Base-by-base conservation (phyloP, 2,888 invertebrate species). In the Spialia ferax region DNA sequence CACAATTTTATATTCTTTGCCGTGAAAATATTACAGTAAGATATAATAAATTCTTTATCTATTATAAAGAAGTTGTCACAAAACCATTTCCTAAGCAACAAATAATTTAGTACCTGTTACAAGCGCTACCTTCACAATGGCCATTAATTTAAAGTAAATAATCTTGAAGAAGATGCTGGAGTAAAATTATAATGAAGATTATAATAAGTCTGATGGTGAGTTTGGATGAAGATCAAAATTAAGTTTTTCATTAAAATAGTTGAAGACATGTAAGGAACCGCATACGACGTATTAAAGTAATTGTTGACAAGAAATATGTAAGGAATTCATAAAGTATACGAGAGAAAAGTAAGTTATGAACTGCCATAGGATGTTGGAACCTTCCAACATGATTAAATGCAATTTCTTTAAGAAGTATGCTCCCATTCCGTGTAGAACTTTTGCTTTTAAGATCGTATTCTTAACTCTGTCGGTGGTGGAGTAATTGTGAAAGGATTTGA, bases 321-420 rank as follows among this genome's bases (percentile, higher is more conserved):
- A 54, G 6, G 83, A 89, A 88, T 89, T 91, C 83, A 52, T 52
- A 52, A 52, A 48, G 84, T 86, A 85, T 78, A 85, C 80, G 82
- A 78, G 79, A 81, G 79, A 81, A 81, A 81, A 83, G 81, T 79
- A 84, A 88, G 89, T 86, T 90, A 84, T 85, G 84, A 77, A 80
- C 80, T 84, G 87, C 83, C 45, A 18, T 45, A 45, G 45, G 45
- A 45, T 45, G 45, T 45, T 45, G 45, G 84, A 77, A 80, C 80
- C 85, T 88, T 83, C 81, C 82, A 83, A 88, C 85, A 88, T 91
- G 87, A 90, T 89, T 87, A 87, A 91, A 91, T 91, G 91, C 91
- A 90, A 91, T 92, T 91, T 91, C 89, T 91, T 91, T 81, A 81
- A 78, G 80, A 92, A 91, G 87, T 89, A 90, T 92, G 88, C 85